Evolutionary conservation across 2,888 invertebrate species (phyloP).

Genomic region (Chrysina gloriosa): DNA sequence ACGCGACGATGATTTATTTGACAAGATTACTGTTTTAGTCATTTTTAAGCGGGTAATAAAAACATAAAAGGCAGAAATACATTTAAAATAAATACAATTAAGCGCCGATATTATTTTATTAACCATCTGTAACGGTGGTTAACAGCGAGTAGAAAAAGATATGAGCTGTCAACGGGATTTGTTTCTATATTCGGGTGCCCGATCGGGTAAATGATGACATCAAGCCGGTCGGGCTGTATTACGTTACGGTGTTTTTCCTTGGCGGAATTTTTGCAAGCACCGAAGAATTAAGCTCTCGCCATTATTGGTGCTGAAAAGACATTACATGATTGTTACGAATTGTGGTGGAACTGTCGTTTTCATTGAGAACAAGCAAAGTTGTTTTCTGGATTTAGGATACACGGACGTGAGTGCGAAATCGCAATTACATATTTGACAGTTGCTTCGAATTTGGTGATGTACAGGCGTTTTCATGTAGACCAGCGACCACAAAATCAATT

Average conservation of each 20-base stretch:
- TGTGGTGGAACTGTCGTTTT: too few species aligned
- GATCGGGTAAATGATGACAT: not conserved
- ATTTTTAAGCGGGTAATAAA: not conserved
- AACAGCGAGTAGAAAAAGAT: not conserved
- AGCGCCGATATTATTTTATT: not conserved
- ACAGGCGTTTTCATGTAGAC: too few species aligned
- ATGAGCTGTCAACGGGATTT: not conserved
- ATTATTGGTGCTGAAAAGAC: too few species aligned
- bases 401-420: too few species aligned
- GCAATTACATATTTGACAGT: too few species aligned
- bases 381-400: too few species aligned
- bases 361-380: too few species aligned
- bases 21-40: slow-evolving; percentile 6
- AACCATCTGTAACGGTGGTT: not conserved
- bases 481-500: too few species aligned
- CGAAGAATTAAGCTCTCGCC: too few species aligned
- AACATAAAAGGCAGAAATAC: slow-evolving; percentile 1
- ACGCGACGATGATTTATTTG: not conserved
- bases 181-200: not conserved
- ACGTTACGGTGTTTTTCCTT: not conserved
- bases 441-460: too few species aligned
- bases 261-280: not conserved
- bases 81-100: slow-evolving; percentile 12
- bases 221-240: not conserved
- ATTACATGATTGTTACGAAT: too few species aligned